Conservation (phyloP, 2,888 invertebrate species). For the Rhabditoides inermis region DNA sequence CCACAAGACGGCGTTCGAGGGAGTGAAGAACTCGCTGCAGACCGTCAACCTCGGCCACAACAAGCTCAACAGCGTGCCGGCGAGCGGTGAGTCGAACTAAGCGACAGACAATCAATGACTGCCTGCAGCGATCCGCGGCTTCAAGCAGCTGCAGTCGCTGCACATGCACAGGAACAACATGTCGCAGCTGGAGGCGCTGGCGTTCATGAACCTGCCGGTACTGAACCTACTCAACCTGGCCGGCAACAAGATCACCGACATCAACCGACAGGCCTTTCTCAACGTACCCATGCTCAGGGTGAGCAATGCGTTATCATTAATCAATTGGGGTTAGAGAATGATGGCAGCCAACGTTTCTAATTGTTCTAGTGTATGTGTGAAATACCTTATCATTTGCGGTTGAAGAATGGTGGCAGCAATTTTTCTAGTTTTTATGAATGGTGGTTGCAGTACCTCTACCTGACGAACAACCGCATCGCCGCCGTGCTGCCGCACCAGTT, state of each 20-base stretch:
- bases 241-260: conserved; percentile 35
- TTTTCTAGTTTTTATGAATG: too few species aligned
- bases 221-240: conserved; percentile 50
- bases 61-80: conserved; percentile 40
- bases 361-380: too few species aligned
- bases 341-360: too few species aligned
- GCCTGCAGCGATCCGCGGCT: conserved; percentile 47
- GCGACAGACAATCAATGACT: conserved; percentile 2
- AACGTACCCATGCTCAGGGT: conserved; percentile 52
- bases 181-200: conserved; percentile 37
- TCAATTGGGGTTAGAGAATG: too few species aligned
- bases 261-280: conserved; percentile 43
- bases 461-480: conserved; percentile 42
- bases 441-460: conserved; percentile 49
- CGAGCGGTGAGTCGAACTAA: conserved; percentile 30
- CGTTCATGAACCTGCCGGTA: conserved; percentile 50
- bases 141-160: conserved; percentile 48
- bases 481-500: conserved; percentile 38
- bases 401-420: too few species aligned
- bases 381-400: too few species aligned
- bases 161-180: conserved; percentile 50
- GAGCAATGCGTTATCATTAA: too few species aligned
- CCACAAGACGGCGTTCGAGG: conserved; percentile 45
- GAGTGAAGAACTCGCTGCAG: conserved; percentile 44
- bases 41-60: conserved; percentile 51